Evolutionary conservation across 1,140 invertebrate genomes (phyloP).

Genomic region (Batillaria attramentaria): DNA sequence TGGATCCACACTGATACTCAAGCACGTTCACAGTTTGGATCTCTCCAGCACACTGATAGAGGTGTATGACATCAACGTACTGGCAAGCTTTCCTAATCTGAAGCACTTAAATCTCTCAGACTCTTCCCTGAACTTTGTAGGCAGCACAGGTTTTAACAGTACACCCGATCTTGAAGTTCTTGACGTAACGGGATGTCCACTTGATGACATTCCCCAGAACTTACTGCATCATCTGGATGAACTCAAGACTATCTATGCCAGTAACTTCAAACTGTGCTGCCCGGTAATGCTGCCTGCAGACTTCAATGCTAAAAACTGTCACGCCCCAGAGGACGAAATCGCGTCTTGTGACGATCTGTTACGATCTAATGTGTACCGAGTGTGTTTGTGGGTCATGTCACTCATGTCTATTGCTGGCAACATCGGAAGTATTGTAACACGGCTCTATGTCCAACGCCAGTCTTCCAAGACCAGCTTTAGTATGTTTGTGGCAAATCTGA

Average conservation of each 20-base stretch:
- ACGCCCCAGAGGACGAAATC: constrained; percentile 6
- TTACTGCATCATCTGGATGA: not conserved
- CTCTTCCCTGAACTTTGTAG: not conserved
- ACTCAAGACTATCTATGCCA: not conserved
- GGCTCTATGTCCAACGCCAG: not conserved
- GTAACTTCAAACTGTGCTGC: not conserved
- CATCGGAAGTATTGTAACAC: not conserved
- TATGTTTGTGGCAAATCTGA: not conserved
- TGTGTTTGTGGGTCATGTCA: not conserved
- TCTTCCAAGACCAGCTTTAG: not conserved
- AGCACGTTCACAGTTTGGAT: constrained; percentile 26
- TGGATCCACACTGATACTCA: too few relatives aligned
- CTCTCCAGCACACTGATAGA: constrained; percentile 25
- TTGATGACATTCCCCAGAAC: not conserved
- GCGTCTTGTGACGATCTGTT: constrained; percentile 14
- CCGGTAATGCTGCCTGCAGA: not conserved
- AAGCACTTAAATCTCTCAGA: constrained; percentile 32
- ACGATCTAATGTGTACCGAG: not conserved
- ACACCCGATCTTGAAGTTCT: not conserved
- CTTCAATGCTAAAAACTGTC: not conserved
- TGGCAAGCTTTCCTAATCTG: constrained; percentile 31
- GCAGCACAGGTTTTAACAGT: not conserved
- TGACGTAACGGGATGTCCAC: not conserved
- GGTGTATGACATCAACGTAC: constrained; percentile 20
- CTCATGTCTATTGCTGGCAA: not conserved